phyloP scores from a whole-genome alignment of 2,888 invertebrate genomes.

The Gasteruption jaculator region DNA sequence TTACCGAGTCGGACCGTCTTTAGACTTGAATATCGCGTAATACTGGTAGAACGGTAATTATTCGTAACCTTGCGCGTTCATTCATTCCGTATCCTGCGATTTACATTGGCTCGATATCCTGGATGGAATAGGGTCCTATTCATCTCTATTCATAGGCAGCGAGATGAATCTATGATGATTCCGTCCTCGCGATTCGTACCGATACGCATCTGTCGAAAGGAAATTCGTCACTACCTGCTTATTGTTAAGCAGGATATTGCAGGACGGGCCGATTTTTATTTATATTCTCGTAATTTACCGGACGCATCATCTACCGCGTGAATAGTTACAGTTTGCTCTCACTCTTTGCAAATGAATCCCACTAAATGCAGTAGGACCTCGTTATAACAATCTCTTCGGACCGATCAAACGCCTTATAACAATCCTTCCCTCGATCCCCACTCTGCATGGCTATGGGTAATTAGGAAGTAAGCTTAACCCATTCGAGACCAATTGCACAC shows the following conservation, averaged over 20 bases:
- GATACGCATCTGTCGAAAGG: slow-evolving; percentile 4
- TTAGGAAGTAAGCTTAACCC: no score
- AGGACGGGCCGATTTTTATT: slow-evolving; percentile 5
- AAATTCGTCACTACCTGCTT: slow-evolving; percentile 16
- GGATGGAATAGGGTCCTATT: slow-evolving; percentile 17
- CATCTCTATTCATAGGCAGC: slow-evolving; percentile 5
- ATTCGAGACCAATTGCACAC: no score
- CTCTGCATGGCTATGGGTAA: no score
- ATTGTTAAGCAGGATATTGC: slow-evolving; percentile 2
- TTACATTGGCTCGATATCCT: slow-evolving; percentile 11
- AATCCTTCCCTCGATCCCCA: no score
- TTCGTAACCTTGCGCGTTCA: no score
- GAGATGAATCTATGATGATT: slow-evolving; percentile 12
- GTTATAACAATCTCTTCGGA: no score
- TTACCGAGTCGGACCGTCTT: no score
- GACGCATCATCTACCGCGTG: neutral
- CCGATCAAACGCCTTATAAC: no score
- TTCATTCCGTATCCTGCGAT: no score
- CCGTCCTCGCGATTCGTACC: slow-evolving; percentile 1
- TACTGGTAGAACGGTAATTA: no score
- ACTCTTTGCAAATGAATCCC: neutral
- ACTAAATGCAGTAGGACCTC: no score
- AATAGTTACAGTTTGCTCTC: neutral
- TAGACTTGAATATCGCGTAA: no score
- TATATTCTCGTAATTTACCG: neutral